Conservation (phyloP, 2,797 vertebrate species). For the Emydoidea blandingii region DNA sequence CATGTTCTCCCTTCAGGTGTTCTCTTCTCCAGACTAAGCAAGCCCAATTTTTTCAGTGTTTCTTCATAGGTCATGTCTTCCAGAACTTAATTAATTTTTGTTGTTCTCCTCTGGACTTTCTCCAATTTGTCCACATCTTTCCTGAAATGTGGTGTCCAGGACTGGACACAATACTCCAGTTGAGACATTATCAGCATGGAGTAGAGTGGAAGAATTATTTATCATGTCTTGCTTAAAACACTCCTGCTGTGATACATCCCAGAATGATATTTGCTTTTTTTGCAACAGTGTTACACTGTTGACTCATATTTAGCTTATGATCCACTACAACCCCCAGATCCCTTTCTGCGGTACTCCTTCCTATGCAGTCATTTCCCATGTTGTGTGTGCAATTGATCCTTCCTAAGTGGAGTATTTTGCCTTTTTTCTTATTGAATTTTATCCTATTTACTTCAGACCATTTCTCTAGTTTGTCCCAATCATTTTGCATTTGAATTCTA, state of each 20-base stretch:
- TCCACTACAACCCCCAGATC: too few species aligned
- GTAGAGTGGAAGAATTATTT: not conserved
- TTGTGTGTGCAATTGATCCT: too few species aligned
- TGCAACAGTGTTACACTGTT: too few species aligned
- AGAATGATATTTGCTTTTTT: not conserved
- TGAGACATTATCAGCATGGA: not conserved
- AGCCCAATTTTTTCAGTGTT: not conserved
- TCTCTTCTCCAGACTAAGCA: not conserved
- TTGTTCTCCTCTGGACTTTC: not conserved
- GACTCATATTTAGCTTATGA: too few species aligned
- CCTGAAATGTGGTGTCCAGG: not conserved
- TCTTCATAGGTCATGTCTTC: not conserved
- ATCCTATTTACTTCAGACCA: too few species aligned
- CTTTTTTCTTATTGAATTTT: too few species aligned
- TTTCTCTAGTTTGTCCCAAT: too few species aligned
- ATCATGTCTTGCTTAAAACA: not conserved
- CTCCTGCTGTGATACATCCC: not conserved
- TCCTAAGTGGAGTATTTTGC: too few species aligned
- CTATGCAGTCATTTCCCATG: too few species aligned
- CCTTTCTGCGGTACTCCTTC: too few species aligned
- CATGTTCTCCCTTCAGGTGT: not conserved
- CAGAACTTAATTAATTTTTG: not conserved
- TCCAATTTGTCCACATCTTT: not conserved
- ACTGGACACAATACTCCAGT: not conserved
- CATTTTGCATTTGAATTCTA: too few species aligned